Percentiles rank a stretch among this genome's conserved stretches.
phyloP scores from a whole-genome alignment of 2,797 vertebrate genomes.

The Adrianichthys oophorus region DNA sequence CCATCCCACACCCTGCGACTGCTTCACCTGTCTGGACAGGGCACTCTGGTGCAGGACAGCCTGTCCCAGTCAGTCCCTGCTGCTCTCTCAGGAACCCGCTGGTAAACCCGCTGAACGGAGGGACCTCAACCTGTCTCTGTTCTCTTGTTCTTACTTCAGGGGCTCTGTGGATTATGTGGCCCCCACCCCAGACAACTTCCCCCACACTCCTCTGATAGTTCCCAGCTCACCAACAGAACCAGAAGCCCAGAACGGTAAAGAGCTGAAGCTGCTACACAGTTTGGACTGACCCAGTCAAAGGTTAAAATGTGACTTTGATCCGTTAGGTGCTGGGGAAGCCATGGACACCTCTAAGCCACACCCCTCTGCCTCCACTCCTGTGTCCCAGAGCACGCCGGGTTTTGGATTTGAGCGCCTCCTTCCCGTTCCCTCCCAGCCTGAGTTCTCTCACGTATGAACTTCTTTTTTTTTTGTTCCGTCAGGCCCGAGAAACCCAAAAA shows the following conservation, averaged over 20 bases:
- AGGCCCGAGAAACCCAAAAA: background rate
- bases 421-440: slow-evolving; percentile 87
- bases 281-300: background rate
- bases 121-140: background rate
- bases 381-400: slow-evolving; percentile 79
- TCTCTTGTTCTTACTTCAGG: slow-evolving; percentile 58
- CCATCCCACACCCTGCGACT: slow-evolving; percentile 83
- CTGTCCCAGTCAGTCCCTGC: slow-evolving; percentile 82
- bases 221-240: slow-evolving; percentile 89
- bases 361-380: slow-evolving; percentile 81
- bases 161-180: slow-evolving; percentile 81
- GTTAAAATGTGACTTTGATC: slow-evolving; percentile 6
- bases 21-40: slow-evolving; percentile 91
- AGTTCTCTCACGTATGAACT: slow-evolving; percentile 90
- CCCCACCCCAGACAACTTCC: slow-evolving; percentile 79
- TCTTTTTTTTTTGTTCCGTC: background rate
- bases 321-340: slow-evolving; percentile 71
- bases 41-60: slow-evolving; percentile 79
- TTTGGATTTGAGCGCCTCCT: slow-evolving; percentile 76
- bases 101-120: background rate
- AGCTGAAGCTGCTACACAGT: background rate
- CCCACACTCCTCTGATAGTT: slow-evolving; percentile 80
- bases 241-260: slow-evolving; percentile 58
- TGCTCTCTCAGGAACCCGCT: background rate
- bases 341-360: slow-evolving; percentile 77